phyloP scores from a whole-genome alignment of 2,797 vertebrate genomes.

The Fistularia tabacaria region DNA sequence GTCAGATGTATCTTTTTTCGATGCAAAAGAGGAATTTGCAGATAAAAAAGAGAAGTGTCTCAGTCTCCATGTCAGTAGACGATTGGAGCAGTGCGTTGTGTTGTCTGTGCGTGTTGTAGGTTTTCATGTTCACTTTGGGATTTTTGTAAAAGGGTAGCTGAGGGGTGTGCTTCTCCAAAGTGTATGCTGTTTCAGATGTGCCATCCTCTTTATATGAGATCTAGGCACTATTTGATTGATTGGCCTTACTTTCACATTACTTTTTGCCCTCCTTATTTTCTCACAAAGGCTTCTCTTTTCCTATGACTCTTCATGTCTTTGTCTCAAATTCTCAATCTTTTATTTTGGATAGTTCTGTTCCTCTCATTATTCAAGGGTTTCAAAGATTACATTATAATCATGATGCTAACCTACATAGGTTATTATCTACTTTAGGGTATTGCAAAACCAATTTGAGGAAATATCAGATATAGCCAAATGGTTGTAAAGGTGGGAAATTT shows the following conservation, averaged over 20 bases:
- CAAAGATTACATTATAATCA: slow-evolving; percentile 32
- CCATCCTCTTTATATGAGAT: slow-evolving; percentile 61
- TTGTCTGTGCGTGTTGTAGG: slow-evolving; percentile 42
- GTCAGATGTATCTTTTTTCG: slow-evolving; percentile 14
- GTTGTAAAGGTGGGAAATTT: slow-evolving; percentile 32
- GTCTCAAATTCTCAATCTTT: slow-evolving; percentile 39
- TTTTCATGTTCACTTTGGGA: slow-evolving; percentile 66
- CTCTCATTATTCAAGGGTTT: slow-evolving; percentile 10
- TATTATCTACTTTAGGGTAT: slow-evolving; percentile 35
- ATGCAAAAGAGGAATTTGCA: slow-evolving; percentile 18
- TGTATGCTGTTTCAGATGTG: slow-evolving; percentile 61
- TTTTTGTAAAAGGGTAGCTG: slow-evolving; percentile 59
- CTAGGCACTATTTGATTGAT: slow-evolving; percentile 60
- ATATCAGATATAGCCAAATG: slow-evolving; percentile 24
- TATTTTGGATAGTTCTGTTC: slow-evolving; percentile 20
- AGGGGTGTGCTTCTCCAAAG: slow-evolving; percentile 57
- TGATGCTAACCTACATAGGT: slow-evolving; percentile 16
- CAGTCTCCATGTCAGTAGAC: slow-evolving; percentile 42
- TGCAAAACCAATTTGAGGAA: slow-evolving; percentile 22
- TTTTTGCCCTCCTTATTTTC: slow-evolving; percentile 24
- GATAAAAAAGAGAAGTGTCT: slow-evolving; percentile 28
- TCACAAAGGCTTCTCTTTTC: slow-evolving; percentile 30
- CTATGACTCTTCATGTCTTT: slow-evolving; percentile 12
- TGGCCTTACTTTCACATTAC: slow-evolving; percentile 26
- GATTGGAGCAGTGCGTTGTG: slow-evolving; percentile 46